phyloP scores from a whole-genome alignment of 2,113 vertebrate genomes.

The Arizona elegans region DNA sequence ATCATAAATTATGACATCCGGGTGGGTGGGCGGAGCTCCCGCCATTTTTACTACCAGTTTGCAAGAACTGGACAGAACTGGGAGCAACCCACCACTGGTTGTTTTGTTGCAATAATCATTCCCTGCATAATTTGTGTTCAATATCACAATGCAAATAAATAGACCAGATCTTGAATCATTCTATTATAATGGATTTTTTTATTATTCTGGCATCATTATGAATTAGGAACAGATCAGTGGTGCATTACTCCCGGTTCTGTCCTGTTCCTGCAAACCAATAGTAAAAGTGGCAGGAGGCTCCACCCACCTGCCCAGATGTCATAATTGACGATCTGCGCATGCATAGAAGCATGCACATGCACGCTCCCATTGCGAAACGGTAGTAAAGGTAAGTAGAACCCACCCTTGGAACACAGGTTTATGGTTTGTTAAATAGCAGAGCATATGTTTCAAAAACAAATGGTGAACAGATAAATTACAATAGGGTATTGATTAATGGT shows the following conservation, averaged over 20 bases:
- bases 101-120: not conserved
- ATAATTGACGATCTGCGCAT: too few species aligned
- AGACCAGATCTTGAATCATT: not conserved
- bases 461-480: not conserved
- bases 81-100: not conserved
- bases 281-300: too few species aligned
- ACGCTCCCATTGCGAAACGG: too few species aligned
- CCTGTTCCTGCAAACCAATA: too few species aligned
- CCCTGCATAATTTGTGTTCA: not conserved
- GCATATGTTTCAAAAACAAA: not conserved
- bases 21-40: too few species aligned
- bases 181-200: not conserved
- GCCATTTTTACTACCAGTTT: too few species aligned
- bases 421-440: not conserved
- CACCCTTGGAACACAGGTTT: not conserved
- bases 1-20: too few species aligned
- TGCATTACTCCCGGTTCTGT: too few species aligned
- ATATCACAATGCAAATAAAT: not conserved
- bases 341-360: too few species aligned
- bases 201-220: not conserved
- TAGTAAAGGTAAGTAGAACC: too few species aligned
- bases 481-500: not conserved
- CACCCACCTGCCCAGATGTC: too few species aligned
- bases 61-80: too few species aligned
- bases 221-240: not conserved